Conservation (phyloP, 2,888 invertebrate species). For the Heteromyza rotundicornis region DNA sequence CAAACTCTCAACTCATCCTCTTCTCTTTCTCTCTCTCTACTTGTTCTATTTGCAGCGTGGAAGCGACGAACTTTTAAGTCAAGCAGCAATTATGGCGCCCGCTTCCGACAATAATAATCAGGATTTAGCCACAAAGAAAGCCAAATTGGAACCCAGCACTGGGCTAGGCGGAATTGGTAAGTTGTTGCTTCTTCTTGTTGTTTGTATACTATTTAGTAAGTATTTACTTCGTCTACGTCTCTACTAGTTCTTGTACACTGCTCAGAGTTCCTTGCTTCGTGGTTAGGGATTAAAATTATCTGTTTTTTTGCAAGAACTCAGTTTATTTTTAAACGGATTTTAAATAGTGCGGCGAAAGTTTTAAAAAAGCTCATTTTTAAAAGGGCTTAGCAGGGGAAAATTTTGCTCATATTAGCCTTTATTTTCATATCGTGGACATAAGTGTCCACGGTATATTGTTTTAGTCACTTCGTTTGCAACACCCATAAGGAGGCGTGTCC, state of each 20-base stretch:
- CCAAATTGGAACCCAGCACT: constrained; percentile 66
- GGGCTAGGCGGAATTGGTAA: constrained; percentile 63
- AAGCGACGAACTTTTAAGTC: constrained; percentile 96
- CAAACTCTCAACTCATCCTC: constrained; percentile 19
- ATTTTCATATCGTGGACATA: too few species aligned
- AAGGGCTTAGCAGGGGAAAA: too few species aligned
- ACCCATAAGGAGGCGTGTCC: too few species aligned
- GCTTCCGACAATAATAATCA: constrained; percentile 95
- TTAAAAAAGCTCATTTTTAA: too few species aligned
- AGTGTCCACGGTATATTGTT: too few species aligned
- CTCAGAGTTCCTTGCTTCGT: neutral
- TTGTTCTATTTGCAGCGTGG: constrained; percentile 73
- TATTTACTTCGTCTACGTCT: neutral
- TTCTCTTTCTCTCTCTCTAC: constrained; percentile 20
- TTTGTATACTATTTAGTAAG: neutral
- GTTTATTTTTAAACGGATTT: neutral
- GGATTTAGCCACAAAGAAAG: constrained; percentile 93
- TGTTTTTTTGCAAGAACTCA: too few species aligned
- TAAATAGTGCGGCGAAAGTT: neutral
- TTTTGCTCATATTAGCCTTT: too few species aligned
- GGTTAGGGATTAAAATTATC: neutral
- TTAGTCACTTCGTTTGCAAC: too few species aligned
- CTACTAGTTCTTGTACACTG: neutral
- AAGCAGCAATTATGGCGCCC: constrained; percentile 93
- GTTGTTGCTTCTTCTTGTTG: constrained; percentile 31